Conservation (phyloP, 2,113 vertebrate species). For the Hemichromis elongatus region DNA sequence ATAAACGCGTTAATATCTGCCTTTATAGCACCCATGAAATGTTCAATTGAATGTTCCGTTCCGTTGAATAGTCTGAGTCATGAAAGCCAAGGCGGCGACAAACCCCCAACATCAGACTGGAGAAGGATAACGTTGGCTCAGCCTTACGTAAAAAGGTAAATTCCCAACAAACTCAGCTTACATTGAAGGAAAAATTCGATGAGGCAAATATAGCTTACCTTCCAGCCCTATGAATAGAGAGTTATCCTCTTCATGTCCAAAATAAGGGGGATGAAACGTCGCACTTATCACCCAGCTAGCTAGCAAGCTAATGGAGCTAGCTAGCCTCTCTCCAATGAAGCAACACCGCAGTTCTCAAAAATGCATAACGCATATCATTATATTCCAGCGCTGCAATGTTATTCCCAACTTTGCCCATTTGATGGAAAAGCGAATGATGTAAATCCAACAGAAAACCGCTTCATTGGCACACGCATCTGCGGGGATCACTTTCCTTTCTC, state of each 20-base stretch:
- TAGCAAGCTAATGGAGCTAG: slow-evolving; percentile 65
- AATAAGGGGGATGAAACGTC: slow-evolving; percentile 67
- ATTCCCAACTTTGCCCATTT: slow-evolving; percentile 70
- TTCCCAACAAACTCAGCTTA: not conserved
- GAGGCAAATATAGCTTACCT: slow-evolving; percentile 53
- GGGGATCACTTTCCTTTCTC: slow-evolving; percentile 76
- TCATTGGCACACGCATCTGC: slow-evolving; percentile 46
- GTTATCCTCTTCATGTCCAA: slow-evolving; percentile 79
- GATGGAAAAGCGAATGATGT: slow-evolving; percentile 47
- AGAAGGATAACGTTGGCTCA: slow-evolving; percentile 44
- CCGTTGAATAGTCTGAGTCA: slow-evolving; percentile 62
- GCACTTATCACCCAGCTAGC: slow-evolving; percentile 68
- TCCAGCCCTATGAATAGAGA: slow-evolving; percentile 74
- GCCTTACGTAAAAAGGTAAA: slow-evolving; percentile 1
- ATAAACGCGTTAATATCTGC: not conserved
- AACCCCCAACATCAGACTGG: slow-evolving; percentile 46
- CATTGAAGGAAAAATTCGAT: not conserved
- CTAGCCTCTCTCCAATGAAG: slow-evolving; percentile 69
- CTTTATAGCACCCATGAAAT: not conserved
- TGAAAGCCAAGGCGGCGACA: slow-evolving; percentile 65
- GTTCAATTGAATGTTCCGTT: slow-evolving; percentile 13
- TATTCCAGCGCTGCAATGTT: slow-evolving; percentile 64
- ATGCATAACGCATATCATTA: slow-evolving; percentile 58
- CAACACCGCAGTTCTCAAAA: slow-evolving; percentile 67
- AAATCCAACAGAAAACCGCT: slow-evolving; percentile 58